Evolutionary conservation across 2,888 invertebrate genomes (phyloP).

Genomic region (Neoitamus cyanurus): DNA sequence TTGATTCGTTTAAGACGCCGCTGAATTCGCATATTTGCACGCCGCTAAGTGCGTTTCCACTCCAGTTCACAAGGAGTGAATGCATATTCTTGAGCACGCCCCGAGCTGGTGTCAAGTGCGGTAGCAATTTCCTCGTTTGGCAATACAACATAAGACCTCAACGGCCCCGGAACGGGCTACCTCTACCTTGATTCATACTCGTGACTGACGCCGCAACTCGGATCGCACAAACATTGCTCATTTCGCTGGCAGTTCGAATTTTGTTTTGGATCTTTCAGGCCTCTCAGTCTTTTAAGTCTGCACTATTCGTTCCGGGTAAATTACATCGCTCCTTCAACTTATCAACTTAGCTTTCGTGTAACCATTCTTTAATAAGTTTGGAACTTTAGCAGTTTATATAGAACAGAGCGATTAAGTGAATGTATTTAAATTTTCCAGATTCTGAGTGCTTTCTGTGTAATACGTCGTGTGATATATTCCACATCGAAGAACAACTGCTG

Average conservation of each 20-base stretch:
- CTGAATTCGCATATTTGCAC: not conserved
- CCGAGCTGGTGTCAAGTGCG: not conserved
- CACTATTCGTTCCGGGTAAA: not conserved
- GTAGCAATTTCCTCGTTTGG: not conserved
- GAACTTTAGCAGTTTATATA: not conserved
- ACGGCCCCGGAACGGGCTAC: not conserved
- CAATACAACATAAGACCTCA: not conserved
- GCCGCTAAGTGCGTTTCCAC: not conserved
- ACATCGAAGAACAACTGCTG: not conserved
- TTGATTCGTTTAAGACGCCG: conserved; percentile 10
- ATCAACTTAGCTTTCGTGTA: not conserved
- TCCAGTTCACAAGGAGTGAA: conserved; percentile 2
- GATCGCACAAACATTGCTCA: conserved; percentile 29
- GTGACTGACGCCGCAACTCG: not conserved
- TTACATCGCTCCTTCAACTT: not conserved
- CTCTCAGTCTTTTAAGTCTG: not conserved
- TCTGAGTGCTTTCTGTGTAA: not conserved
- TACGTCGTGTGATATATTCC: not conserved
- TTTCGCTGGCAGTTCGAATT: conserved; percentile 19
- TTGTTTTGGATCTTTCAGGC: not conserved
- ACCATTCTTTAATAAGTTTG: not conserved
- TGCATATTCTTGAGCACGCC: not conserved
- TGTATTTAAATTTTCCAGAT: not conserved
- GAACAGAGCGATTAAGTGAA: not conserved
- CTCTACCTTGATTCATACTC: not conserved